phyloP scores from a whole-genome alignment of 2,888 invertebrate genomes.

The Dendrolimus pini region DNA sequence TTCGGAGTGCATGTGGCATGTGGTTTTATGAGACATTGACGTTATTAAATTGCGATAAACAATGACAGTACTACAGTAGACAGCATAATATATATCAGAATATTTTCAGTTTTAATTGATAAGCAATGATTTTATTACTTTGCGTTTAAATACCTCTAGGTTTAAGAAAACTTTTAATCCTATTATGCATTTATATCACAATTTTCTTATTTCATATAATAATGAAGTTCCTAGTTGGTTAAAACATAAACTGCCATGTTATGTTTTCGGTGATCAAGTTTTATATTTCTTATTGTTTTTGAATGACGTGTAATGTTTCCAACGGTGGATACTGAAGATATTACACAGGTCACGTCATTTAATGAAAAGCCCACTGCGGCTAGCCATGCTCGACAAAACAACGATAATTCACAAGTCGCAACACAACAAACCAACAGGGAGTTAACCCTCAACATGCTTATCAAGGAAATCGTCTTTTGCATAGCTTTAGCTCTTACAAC shows the following conservation, averaged over 20 bases:
- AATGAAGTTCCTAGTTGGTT: neutral
- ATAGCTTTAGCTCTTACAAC: slow-evolving; percentile 80
- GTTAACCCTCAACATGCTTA: slow-evolving; percentile 72
- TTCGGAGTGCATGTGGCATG: too few relatives aligned
- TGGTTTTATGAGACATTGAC: too few relatives aligned
- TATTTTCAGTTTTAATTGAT: too few relatives aligned
- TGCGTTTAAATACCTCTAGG: too few relatives aligned
- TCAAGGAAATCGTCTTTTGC: slow-evolving; percentile 80
- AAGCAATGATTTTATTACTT: too few relatives aligned
- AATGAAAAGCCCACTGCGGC: slow-evolving; percentile 40
- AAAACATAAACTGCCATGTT: slow-evolving; percentile 31
- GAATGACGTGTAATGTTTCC: slow-evolving; percentile 76
- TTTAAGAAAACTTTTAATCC: neutral
- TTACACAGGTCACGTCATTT: slow-evolving; percentile 64
- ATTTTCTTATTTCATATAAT: neutral
- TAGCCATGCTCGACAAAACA: slow-evolving; percentile 59
- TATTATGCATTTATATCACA: neutral
- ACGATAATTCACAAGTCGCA: slow-evolving; percentile 44
- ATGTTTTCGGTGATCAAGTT: slow-evolving; percentile 31
- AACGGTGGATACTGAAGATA: slow-evolving; percentile 67
- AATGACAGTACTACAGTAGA: too few relatives aligned
- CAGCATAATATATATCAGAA: too few relatives aligned
- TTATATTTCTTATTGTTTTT: slow-evolving; percentile 48
- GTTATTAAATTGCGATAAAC: too few relatives aligned
- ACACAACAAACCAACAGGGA: slow-evolving; percentile 53